These are phyloP conservation scores for Leptinotarsa juncta DNA, from an alignment of 2,888 invertebrate species.

Conservation along the genomic window DNA sequence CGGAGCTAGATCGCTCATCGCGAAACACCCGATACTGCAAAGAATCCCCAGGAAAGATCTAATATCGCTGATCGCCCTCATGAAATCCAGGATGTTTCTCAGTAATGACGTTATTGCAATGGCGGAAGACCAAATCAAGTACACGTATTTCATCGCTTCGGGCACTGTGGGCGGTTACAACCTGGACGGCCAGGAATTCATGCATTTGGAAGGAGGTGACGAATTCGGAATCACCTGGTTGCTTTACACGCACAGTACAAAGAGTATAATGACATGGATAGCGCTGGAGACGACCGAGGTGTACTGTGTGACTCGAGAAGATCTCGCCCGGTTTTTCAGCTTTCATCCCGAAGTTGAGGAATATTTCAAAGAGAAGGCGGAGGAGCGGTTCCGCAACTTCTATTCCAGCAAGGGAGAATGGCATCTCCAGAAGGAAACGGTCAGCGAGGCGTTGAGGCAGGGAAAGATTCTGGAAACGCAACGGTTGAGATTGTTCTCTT, in stretches of 20 bases:
- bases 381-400: neutral
- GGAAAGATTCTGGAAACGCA: slow-evolving; percentile 22
- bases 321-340: neutral
- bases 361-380: slow-evolving; percentile 12
- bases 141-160: slow-evolving; percentile 68
- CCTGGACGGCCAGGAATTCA: slow-evolving; percentile 66
- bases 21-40: slow-evolving; percentile 65
- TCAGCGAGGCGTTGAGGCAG: neutral
- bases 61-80: slow-evolving; percentile 44
- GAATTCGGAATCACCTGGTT: slow-evolving; percentile 63
- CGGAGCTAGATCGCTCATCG: slow-evolving; percentile 65
- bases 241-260: slow-evolving; percentile 30
- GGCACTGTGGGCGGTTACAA: slow-evolving; percentile 67
- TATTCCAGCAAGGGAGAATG: neutral
- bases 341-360: neutral
- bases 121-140: slow-evolving; percentile 61
- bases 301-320: slow-evolving; percentile 41
- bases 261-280: slow-evolving; percentile 28
- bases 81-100: slow-evolving; percentile 34
- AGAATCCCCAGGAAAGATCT: slow-evolving; percentile 62
- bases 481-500: neutral
- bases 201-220: slow-evolving; percentile 69
- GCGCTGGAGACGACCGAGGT: slow-evolving; percentile 61
- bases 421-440: neutral
- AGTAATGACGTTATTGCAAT: slow-evolving; percentile 63